Evolutionary conservation across 2,113 vertebrate genomes (phyloP), one percentile per base, ranked within the genome.

Genomic region (Mionectes macconnelli): DNA sequence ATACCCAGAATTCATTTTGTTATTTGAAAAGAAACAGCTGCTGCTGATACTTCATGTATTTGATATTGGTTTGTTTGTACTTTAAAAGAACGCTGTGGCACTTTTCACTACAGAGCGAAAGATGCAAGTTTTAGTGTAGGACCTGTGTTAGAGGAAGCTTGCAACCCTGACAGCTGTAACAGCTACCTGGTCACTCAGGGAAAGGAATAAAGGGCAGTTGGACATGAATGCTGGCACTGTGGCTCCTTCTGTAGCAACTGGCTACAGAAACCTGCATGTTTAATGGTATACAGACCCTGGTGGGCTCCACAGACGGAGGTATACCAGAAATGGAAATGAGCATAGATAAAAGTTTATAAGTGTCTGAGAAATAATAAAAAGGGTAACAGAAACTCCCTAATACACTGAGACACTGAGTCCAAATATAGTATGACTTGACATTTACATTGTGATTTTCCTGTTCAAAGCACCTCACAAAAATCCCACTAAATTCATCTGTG

Each of bases 21-120:
- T 66, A 93, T 92, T 89, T 3, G 0, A 94, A 95, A 91, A 95
- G 92, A 79, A 96, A 59, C 95, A 95, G 89, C 96, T 97, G 94
- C 83, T 90, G 59, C 4, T 93, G 78, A n/a, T 77, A 60, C 77
- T 89, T 93, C 39, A 12, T 33, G 9, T 60, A 42, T 59, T 88
- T 3, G 0, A 17, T 60, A 73, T 6, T 75, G 55, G 14, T 77
- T 78, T 70, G 33, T 77, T 86, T 78, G 53, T 79, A 31, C 57
- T 90, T 42, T 90, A 33, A 72, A 92, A 85, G 39, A 57, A 86
- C 23, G 75, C 83, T 66, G 13, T 0, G 7, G 44, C 45, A 42
- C 37, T 80, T 91, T 42, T 23, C 39, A 55, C 17, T 74, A 12
- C 16, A 93, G 59, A 67, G 70, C 35, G 59, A 86, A 84, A 86